These are phyloP conservation scores for Gephyroberyx darwinii DNA, from an alignment of 2,797 vertebrate species.

Conservation along the genomic window DNA sequence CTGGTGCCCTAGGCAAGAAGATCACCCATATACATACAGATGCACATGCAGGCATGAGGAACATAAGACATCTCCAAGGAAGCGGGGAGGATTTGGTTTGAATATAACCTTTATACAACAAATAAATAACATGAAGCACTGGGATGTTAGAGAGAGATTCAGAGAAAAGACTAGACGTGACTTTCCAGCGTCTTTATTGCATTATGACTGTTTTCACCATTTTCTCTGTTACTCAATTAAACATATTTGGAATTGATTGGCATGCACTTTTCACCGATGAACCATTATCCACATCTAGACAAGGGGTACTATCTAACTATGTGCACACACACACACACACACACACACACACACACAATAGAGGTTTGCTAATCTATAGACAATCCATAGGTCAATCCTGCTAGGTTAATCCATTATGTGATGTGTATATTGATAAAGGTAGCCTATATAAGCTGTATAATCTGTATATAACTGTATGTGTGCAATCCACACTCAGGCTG, in stretches of 20 bases:
- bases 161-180: too few species aligned
- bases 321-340: not conserved
- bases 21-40: too few species aligned
- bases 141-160: too few species aligned
- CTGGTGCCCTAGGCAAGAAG: too few species aligned
- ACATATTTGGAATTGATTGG: not conserved
- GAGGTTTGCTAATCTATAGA: constrained; percentile 10
- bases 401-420: constrained; percentile 12
- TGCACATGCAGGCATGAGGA: too few species aligned
- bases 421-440: not conserved
- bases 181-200: not conserved
- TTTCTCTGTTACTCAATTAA: not conserved
- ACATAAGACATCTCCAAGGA: too few species aligned
- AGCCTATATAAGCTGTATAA: too few species aligned
- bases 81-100: too few species aligned
- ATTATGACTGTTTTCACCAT: not conserved
- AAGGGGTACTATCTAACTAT: not conserved
- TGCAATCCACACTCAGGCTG: not conserved
- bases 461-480: not conserved
- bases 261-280: not conserved
- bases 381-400: constrained; percentile 16
- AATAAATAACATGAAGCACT: too few species aligned
- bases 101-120: too few species aligned
- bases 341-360: not conserved
- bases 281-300: not conserved